These are phyloP conservation scores for Lordiphosa stackelbergi DNA, from an alignment of 1,140 invertebrate genomes.

Conservation along the genomic window DNA sequence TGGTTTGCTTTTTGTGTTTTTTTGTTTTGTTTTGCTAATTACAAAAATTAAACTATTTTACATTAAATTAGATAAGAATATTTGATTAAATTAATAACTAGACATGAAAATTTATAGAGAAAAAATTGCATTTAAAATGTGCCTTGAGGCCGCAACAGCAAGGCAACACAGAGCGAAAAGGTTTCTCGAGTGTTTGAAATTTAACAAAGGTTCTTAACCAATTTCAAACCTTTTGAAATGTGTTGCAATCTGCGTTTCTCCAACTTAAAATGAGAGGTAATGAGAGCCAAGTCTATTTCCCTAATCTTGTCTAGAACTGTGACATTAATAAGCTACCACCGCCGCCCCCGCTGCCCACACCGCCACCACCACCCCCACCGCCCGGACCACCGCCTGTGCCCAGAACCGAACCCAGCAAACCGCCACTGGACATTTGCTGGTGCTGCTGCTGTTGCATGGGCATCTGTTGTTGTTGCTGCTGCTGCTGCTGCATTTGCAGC, in stretches of 20 bases:
- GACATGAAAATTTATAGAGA: conserved; percentile 60
- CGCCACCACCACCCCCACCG: conserved; percentile 20
- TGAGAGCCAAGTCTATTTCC: conserved; percentile 65
- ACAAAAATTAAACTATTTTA: conserved; percentile 66
- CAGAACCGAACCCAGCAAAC: conserved; percentile 55
- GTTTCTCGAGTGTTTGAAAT: no score
- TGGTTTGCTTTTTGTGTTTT: conserved; percentile 44
- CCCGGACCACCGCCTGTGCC: conserved; percentile 47
- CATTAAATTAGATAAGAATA: conserved; percentile 37
- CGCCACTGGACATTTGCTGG: conserved; percentile 63
- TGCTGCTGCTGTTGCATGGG: conserved; percentile 48
- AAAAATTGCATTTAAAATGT: conserved; percentile 58
- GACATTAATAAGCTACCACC: conserved; percentile 61
- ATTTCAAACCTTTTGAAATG: conserved; percentile 2
- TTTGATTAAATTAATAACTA: conserved; percentile 59
- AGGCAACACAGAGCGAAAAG: no score
- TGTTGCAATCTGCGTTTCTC: conserved; percentile 9
- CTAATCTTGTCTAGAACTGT: conserved; percentile 66
- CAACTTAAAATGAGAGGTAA: conserved; percentile 52
- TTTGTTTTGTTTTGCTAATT: conserved; percentile 54
- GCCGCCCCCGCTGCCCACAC: conserved; percentile 44
- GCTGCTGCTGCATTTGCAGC: conserved; percentile 57
- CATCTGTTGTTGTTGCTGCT: conserved; percentile 50
- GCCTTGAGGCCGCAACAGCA: neutral
- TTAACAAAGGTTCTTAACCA: no score